Conservation (phyloP, 2,113 vertebrate species). For the Cygnus buccinator region DNA sequence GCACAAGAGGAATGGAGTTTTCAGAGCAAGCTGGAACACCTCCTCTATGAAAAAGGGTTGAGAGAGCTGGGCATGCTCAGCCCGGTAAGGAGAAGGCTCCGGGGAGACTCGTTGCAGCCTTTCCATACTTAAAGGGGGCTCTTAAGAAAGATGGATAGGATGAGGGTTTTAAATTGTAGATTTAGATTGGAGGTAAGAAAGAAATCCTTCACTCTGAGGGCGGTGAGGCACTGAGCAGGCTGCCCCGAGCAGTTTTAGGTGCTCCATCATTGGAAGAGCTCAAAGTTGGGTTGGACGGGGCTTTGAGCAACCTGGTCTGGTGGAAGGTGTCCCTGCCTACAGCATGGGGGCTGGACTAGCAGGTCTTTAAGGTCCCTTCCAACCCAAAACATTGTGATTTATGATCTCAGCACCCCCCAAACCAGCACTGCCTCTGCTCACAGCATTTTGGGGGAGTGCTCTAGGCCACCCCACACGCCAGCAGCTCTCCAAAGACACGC, state of each 20-base stretch:
- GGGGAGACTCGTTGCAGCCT: too few species aligned
- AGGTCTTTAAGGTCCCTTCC: neutral
- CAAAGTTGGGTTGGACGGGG: neutral
- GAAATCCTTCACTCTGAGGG: too few species aligned
- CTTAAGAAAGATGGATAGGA: too few species aligned
- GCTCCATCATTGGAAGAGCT: neutral
- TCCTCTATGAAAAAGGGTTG: too few species aligned
- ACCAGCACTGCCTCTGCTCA: neutral
- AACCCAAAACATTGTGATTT: neutral
- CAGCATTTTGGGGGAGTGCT: neutral
- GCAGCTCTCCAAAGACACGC: rapidly evolving
- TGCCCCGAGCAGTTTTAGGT: neutral
- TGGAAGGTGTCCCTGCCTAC: neutral
- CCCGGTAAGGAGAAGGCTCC: too few species aligned
- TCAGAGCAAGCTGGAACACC: too few species aligned
- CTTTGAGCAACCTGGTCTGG: neutral
- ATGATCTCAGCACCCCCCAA: neutral
- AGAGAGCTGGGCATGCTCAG: too few species aligned
- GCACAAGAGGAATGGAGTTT: too few species aligned
- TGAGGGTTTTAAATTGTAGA: too few species aligned
- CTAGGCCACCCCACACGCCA: rapidly evolving
- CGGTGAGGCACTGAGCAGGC: neutral
- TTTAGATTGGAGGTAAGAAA: too few species aligned
- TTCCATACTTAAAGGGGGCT: too few species aligned
- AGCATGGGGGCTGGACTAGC: neutral